phyloP scores from a whole-genome alignment of 2,113 vertebrate species.

The Xiphophorus maculatus region DNA sequence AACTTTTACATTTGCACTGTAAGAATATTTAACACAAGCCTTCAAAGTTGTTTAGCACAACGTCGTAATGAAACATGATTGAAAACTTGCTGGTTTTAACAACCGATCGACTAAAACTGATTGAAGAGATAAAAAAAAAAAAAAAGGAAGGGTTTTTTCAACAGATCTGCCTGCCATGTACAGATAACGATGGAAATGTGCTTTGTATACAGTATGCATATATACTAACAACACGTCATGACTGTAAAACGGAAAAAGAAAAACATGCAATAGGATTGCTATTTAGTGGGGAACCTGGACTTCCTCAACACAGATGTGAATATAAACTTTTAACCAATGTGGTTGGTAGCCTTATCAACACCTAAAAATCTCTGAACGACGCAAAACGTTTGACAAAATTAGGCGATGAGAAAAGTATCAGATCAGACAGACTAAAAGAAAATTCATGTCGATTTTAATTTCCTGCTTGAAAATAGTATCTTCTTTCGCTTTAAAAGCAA shows the following conservation, averaged over 20 bases:
- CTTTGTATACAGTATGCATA: neutral
- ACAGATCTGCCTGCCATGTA: constrained; percentile 21
- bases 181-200: constrained; percentile 42
- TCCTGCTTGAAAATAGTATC: neutral
- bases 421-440: neutral
- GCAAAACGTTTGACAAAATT: neutral
- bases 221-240: neutral
- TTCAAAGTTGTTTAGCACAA: neutral
- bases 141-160: constrained; percentile 43
- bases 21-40: constrained; percentile 8
- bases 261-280: no score
- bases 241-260: neutral
- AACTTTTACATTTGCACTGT: constrained; percentile 8
- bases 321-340: neutral
- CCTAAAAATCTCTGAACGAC: neutral
- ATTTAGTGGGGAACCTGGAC: no score
- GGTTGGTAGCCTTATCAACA: neutral
- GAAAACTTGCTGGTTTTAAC: neutral
- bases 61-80: neutral
- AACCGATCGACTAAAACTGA: neutral
- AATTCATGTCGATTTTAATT: neutral
- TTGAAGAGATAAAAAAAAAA: constrained; percentile 44
- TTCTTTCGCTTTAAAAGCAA: neutral
- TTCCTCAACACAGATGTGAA: neutral
- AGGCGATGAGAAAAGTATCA: neutral